Conservation (phyloP, 2,113 vertebrate species). For the Petrocephalus zakoni region DNA sequence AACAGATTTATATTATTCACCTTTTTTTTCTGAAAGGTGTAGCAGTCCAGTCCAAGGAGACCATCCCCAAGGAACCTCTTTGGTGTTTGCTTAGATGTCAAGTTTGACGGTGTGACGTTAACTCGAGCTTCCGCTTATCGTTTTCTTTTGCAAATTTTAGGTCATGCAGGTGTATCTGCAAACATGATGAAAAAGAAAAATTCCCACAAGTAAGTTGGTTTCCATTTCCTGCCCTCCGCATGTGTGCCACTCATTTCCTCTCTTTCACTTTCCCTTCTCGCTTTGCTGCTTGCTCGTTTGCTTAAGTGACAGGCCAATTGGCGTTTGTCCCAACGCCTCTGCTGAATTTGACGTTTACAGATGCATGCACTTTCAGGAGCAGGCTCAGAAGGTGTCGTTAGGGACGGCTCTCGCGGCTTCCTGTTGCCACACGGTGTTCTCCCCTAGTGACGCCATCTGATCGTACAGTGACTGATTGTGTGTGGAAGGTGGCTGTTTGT, state of each 20-base stretch:
- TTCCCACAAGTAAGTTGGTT: constrained; percentile 79
- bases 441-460: background rate
- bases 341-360: background rate
- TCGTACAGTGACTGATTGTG: background rate
- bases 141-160: constrained; percentile 55
- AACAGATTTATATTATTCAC: background rate
- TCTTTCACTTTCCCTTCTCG: background rate
- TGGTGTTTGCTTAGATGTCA: background rate
- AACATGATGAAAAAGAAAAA: constrained; percentile 97
- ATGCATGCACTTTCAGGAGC: background rate
- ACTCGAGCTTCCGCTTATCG: too few relatives aligned
- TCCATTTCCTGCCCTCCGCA: background rate
- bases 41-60: background rate
- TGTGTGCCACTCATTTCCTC: background rate
- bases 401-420: background rate
- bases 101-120: background rate
- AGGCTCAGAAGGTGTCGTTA: background rate
- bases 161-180: constrained; percentile 84
- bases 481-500: background rate
- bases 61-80: background rate
- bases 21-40: background rate
- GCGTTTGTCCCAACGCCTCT: background rate
- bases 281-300: background rate
- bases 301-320: background rate
- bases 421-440: background rate